Conservation (phyloP, 2,113 vertebrate species). For the Isurus oxyrinchus region DNA sequence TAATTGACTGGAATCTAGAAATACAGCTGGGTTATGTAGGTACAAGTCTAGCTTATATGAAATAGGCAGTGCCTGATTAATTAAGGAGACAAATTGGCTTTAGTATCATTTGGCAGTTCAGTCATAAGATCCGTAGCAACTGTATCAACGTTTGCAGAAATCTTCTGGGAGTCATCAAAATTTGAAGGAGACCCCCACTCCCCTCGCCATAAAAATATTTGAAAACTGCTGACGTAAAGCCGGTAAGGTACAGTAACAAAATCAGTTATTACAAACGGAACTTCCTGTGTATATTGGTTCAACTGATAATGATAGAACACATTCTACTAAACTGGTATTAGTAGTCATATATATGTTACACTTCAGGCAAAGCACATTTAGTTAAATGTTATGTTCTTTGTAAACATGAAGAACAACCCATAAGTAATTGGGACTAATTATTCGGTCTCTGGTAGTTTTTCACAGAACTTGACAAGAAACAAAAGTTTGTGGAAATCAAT, state of each 20-base stretch:
- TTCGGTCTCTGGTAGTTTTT: not conserved
- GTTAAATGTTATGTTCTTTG: not conserved
- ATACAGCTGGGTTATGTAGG: too few relatives aligned
- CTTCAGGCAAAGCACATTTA: not conserved
- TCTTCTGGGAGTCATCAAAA: not conserved
- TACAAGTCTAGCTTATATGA: too few relatives aligned
- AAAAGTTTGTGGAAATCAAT: not conserved
- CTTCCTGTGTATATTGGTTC: not conserved
- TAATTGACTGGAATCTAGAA: too few relatives aligned
- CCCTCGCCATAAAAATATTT: not conserved
- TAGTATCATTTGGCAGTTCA: too few relatives aligned
- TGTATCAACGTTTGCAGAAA: not conserved
- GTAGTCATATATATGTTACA: not conserved
- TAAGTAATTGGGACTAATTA: not conserved
- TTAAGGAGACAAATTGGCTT: not conserved
- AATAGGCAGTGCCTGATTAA: not conserved
- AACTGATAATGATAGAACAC: not conserved
- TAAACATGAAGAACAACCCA: not conserved
- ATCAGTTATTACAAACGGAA: not conserved
- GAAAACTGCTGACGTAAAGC: not conserved
- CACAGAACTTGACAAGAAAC: not conserved
- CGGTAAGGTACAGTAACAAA: not conserved
- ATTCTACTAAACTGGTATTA: not conserved
- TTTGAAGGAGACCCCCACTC: not conserved
- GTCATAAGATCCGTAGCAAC: not conserved